Evolutionary conservation across 2,888 invertebrate genomes (phyloP), one percentile per base, ranked within the genome.

Genomic region (Lamproptera curius): DNA sequence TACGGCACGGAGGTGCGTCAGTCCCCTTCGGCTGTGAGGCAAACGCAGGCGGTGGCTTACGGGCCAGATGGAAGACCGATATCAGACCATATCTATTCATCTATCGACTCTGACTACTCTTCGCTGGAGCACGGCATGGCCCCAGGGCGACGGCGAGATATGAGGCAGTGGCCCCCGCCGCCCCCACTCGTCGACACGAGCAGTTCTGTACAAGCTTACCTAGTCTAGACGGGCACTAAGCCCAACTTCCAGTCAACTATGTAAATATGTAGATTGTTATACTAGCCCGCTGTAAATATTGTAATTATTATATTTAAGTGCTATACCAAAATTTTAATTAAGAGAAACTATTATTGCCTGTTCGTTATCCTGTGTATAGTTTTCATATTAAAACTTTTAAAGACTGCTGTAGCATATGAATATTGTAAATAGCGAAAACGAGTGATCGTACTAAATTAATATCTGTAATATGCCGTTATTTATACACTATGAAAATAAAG

Each of bases 51-150:
- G 42, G 79, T 82, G 2, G 83, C 78, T 53, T 87, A 82, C 59
- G 86, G 83, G 55, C 91, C 91, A 35, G 90, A 91, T 59, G 91
- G 92, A 56, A 87, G 95, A 65, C 95, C 95, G 42, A 91, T 94
- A 55, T 94, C 95, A 60, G 95, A 96, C 81, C 95, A 95, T 76
- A 96, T 96, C 69, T 96, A 96, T 75, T 95, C 95, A 46, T 95
- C 95, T 69, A 96, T 96, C 78, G 95, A 96, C 79, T 95, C 95
- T 51, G 95, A 95, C 76, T 95, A 95, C 71, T 94, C 94, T 63
- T 94, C 94, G 49, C 89, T 95, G 63, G 95, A 95, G 78, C 91
- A 95, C 59, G 92, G 93, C 46, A 84, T 85, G 87, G 82, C 82
- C 67, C 90, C 76, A 57, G 88, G 78, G 48, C 74, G 77, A 59